Evolutionary conservation across 2,888 invertebrate genomes (phyloP).

Genomic region (Bugulina stolonifera): DNA sequence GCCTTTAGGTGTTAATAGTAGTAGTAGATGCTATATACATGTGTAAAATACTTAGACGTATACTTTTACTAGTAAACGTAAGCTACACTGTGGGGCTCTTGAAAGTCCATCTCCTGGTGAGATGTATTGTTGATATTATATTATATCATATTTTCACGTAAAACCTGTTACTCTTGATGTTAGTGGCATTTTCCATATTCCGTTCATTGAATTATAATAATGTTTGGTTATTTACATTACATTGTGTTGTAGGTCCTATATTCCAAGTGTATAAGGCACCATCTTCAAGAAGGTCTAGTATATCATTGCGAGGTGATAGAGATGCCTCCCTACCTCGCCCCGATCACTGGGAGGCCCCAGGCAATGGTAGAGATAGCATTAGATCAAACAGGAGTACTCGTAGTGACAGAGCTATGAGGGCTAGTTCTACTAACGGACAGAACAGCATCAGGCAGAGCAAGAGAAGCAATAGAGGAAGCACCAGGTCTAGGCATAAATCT

Average conservation of each 20-base stretch:
- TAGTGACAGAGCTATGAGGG: background rate
- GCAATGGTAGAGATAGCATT: background rate
- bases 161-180: too few species aligned
- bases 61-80: too few species aligned
- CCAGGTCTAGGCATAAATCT: background rate
- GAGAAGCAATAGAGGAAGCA: background rate
- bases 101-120: too few species aligned
- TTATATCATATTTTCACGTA: too few species aligned
- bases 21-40: too few species aligned
- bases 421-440: background rate
- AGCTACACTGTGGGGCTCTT: too few species aligned
- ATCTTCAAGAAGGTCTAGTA: conserved; percentile 13
- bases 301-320: conserved; percentile 3
- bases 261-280: conserved; percentile 21
- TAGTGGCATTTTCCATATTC: too few species aligned
- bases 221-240: too few species aligned
- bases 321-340: background rate
- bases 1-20: too few species aligned
- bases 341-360: background rate
- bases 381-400: conserved; percentile 23
- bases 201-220: too few species aligned
- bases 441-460: background rate
- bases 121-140: too few species aligned
- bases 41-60: too few species aligned
- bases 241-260: conserved; percentile 10